Evolutionary conservation across 1,140 invertebrate species (phyloP).

Genomic region (Habropoda laboriosa): DNA sequence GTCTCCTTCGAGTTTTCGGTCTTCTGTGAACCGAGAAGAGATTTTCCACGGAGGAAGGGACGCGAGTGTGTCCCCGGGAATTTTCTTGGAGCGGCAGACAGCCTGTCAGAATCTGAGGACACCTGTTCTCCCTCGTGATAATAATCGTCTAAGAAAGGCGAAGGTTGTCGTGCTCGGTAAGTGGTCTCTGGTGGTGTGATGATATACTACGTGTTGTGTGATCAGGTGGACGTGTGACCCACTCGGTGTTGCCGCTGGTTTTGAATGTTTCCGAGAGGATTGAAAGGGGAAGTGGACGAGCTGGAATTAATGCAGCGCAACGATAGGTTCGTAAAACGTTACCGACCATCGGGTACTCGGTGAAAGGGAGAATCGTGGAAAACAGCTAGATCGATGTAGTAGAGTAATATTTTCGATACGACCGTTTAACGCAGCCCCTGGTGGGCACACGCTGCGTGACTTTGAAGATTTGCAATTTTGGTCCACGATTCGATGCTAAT

Average conservation of each 20-base stretch:
- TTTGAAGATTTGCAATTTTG: conserved; percentile 48
- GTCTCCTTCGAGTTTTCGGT: background rate
- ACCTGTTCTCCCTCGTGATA: conserved; percentile 10
- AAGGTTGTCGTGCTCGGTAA: conserved; percentile 24
- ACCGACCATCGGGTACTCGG: background rate
- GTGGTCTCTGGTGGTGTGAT: too few species aligned
- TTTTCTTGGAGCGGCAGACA: background rate
- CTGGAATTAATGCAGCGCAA: background rate
- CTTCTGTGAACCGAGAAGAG: background rate
- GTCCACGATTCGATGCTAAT: conserved; percentile 35
- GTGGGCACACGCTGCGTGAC: background rate
- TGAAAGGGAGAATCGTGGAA: too few species aligned
- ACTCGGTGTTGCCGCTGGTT: background rate
- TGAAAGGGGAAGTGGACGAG: background rate
- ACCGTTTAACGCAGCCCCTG: conserved; percentile 2
- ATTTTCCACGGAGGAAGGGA: background rate
- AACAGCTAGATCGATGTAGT: conserved; percentile 1
- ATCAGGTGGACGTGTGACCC: conserved; percentile 1
- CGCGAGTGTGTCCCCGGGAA: background rate
- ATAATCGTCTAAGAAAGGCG: conserved; percentile 13
- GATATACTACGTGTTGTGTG: conserved; percentile 3
- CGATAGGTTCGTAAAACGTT: conserved; percentile 21
- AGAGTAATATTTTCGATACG: background rate
- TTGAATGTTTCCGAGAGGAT: conserved; percentile 1
- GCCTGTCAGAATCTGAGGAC: background rate